These are phyloP conservation scores for Lasioglossum morio DNA, from an alignment of 2,888 invertebrate species.

Conservation along the genomic window DNA sequence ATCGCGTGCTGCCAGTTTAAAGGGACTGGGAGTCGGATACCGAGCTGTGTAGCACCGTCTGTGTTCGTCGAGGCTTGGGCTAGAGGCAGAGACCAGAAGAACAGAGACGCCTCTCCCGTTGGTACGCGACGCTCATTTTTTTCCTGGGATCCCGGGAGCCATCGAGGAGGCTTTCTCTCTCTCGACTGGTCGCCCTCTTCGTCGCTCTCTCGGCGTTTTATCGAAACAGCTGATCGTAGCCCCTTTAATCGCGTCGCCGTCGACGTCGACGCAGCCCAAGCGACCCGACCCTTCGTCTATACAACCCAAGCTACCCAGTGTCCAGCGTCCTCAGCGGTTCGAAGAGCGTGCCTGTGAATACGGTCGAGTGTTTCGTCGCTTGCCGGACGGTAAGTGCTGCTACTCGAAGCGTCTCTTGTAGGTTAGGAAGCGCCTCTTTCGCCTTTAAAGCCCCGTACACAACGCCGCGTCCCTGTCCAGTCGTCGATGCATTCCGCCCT, in stretches of 20 bases:
- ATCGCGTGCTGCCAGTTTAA: not conserved
- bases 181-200: not conserved
- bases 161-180: not conserved
- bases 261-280: slow-evolving; percentile 26
- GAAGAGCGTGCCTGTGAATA: slow-evolving; percentile 51
- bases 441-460: slow-evolving; percentile 58
- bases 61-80: not conserved
- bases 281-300: not conserved
- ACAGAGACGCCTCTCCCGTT: slow-evolving; percentile 5
- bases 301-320: not conserved
- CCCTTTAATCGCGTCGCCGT: slow-evolving; percentile 67
- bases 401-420: slow-evolving; percentile 60
- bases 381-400: slow-evolving; percentile 52
- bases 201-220: slow-evolving; percentile 46
- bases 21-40: not conserved
- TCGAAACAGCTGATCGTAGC: slow-evolving; percentile 73
- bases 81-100: not conserved
- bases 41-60: not conserved
- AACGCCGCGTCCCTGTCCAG: slow-evolving; percentile 7
- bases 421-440: slow-evolving; percentile 66
- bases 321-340: not conserved
- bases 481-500: not conserved
- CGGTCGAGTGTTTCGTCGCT: slow-evolving; percentile 48
- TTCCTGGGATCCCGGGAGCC: not conserved
- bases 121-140: not conserved